Evolutionary conservation across 2,113 vertebrate genomes (phyloP), one percentile per base, ranked within the genome.

Genomic region (Bungarus multicinctus): DNA sequence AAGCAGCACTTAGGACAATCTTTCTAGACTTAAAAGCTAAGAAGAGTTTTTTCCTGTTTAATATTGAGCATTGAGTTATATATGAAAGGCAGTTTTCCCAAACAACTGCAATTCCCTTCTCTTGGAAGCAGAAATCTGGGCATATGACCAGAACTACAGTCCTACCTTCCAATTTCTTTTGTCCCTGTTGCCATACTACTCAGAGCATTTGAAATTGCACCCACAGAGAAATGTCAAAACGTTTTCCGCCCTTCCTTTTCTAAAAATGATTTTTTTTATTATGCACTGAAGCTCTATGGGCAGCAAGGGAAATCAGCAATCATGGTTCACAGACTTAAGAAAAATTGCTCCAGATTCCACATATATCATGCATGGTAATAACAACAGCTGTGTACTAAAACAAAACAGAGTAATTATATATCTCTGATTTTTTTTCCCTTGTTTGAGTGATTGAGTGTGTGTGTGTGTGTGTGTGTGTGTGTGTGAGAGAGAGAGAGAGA

Each of bases 221-320:
- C 96, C 87, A 88, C 94, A 94, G 95, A 95, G 89, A 97, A 96
- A 64, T 87, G 97, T 96, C 96, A 96, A 95, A 90, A 90, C 85
- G 45, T 16, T 96, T 96, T 95, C 94, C 25, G 22, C 87, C 94
- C 30, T 87, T 95, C 85, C 91, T 6, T 87, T 94, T 55, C 22
- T 4, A n/a, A 64, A 57, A 89, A 57, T 89, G 53, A 9, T 88
- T 87, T 87, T 50, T 50, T 86, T 87, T 87, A 87, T 87, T 87
- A 94, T 81, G 94, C 0, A 16, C 92, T 92, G 86, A 90, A 96
- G 81, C 91, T 96, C 96, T 96, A 96, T 94, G 95, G 95, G 95
- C 94, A 87, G 95, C 94, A 95, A 94, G 91, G 95, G 93, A 96
- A 97, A 97, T 93, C 92, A 93, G 55, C 95, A 93, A 96, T 96